Conservation (phyloP, 2,113 vertebrate species). For the Sula dactylatra region DNA sequence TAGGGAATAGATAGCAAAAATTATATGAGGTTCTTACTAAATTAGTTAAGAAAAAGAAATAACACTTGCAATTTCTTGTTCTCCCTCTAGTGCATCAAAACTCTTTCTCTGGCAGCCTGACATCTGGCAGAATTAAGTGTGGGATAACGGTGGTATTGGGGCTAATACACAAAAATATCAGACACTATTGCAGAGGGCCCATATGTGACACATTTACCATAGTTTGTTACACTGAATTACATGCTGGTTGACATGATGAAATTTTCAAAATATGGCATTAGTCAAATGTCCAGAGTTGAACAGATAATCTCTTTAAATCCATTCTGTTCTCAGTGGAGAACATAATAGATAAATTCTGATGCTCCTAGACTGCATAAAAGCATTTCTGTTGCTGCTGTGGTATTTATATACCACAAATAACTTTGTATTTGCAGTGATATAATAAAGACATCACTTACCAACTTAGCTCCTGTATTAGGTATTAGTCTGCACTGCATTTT, state of each 20-base stretch:
- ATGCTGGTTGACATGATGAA: background rate
- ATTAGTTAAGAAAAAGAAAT: background rate
- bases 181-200: background rate
- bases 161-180: background rate
- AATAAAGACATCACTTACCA: background rate
- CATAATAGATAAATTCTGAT: background rate
- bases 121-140: background rate
- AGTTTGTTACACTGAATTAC: background rate
- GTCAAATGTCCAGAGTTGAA: background rate
- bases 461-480: background rate
- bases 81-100: background rate
- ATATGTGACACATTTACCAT: background rate
- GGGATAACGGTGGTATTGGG: background rate
- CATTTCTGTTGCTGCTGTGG: background rate
- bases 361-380: background rate
- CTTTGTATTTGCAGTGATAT: background rate
- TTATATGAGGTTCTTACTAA: background rate
- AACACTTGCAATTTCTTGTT: background rate
- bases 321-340: background rate
- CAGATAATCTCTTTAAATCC: background rate
- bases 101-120: background rate
- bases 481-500: background rate
- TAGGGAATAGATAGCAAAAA: background rate
- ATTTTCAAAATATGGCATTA: accelerated
- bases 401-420: background rate